Evolutionary conservation across 2,113 vertebrate genomes (phyloP).

Genomic region (Odocoileus hemionus): DNA sequence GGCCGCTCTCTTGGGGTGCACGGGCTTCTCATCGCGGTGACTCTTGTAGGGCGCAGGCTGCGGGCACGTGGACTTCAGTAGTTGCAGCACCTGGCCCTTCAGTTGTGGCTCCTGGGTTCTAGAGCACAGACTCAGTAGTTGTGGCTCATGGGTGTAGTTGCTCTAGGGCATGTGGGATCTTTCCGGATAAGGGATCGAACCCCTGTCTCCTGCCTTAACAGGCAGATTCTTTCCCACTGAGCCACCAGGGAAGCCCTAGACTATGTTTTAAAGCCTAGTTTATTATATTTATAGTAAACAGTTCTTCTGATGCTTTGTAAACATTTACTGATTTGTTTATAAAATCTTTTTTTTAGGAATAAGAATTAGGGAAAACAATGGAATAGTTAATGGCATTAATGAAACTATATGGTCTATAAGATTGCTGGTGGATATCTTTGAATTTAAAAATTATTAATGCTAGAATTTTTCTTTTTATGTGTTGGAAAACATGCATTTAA

Average conservation of each 20-base stretch:
- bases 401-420: neutral
- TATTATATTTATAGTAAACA: neutral
- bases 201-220: neutral
- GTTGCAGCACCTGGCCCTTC: neutral
- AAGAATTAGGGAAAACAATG: neutral
- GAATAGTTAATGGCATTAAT: neutral
- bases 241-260: neutral
- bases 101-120: neutral
- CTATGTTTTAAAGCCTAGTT: neutral
- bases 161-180: neutral
- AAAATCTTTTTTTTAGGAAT: neutral
- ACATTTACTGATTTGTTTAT: neutral
- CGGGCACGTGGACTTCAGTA: neutral
- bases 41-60: rapidly evolving
- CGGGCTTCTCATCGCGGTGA: neutral
- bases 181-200: neutral
- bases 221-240: neutral
- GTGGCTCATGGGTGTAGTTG: neutral
- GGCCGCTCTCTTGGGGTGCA: rapidly evolving
- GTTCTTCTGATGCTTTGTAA: neutral
- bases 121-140: neutral
- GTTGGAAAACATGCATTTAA: neutral
- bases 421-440: neutral
- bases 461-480: neutral
- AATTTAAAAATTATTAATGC: neutral